Evolutionary conservation across 2,888 invertebrate species (phyloP).

Genomic region (Lottia gigantea): DNA sequence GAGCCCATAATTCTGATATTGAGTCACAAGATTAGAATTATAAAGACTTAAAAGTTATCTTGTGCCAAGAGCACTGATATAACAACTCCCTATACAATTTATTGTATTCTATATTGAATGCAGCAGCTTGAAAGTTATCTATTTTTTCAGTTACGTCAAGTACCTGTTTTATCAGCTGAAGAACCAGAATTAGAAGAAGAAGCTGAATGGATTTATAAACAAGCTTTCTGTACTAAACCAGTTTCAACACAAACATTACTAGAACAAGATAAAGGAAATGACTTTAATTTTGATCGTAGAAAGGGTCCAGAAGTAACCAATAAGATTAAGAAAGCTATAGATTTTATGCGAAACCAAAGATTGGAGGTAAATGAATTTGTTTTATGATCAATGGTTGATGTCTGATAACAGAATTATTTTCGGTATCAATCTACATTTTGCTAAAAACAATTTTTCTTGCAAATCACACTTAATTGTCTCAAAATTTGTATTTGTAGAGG

Average conservation of each 20-base stretch:
- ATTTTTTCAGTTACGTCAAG: conserved; percentile 79
- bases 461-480: no score
- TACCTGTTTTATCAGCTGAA: conserved; percentile 80
- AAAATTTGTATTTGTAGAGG: no score
- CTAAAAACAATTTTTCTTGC: no score
- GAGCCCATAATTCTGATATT: no score
- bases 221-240: conserved; percentile 87
- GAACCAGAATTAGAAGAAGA: conserved; percentile 87
- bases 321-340: conserved; percentile 94
- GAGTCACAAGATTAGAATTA: no score
- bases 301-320: conserved; percentile 53
- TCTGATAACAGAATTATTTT: no score
- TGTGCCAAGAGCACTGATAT: no score
- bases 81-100: no score
- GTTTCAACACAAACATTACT: conserved; percentile 80
- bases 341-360: conserved; percentile 95
- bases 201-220: conserved; percentile 96
- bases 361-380: conserved; percentile 74
- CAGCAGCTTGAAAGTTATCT: background rate
- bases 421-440: no score
- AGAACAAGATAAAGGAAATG: conserved; percentile 5
- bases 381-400: no score
- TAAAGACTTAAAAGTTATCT: no score
- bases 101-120: no score
- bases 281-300: conserved; percentile 18